These are phyloP conservation scores for Psammodynastes pulverulentus DNA, from an alignment of 2,113 vertebrate genomes.

Conservation along the genomic window DNA sequence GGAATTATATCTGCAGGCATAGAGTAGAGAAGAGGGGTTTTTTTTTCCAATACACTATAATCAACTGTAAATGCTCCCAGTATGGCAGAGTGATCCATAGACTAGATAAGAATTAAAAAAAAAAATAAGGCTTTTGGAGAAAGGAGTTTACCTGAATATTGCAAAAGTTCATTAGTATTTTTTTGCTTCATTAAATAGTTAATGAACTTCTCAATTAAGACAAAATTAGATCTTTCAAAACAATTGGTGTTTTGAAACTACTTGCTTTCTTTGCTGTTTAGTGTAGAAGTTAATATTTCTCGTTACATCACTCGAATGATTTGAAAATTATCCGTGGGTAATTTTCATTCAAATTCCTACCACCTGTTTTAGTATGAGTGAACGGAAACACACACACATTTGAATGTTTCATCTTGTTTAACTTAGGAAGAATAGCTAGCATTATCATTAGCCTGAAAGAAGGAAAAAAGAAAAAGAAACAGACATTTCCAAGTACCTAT, in stretches of 20 bases:
- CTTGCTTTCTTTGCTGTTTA: neutral
- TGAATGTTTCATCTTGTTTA: neutral
- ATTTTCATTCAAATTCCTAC: conserved; percentile 1
- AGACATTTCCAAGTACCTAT: neutral
- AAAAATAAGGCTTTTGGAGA: neutral
- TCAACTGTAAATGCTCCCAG: neutral
- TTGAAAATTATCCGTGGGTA: neutral
- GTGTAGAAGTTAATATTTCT: neutral
- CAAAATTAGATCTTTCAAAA: conserved; percentile 19
- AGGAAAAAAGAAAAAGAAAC: neutral
- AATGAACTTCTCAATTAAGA: conserved; percentile 23
- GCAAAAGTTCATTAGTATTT: neutral
- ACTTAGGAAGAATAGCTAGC: neutral
- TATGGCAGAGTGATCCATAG: neutral
- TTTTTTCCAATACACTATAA: neutral
- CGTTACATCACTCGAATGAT: neutral
- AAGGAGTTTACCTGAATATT: neutral
- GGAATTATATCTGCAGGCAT: neutral
- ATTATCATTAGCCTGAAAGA: conserved; percentile 22
- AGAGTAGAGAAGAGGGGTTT: neutral
- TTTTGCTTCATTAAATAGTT: conserved; percentile 30
- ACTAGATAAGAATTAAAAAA: neutral
- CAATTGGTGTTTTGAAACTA: neutral
- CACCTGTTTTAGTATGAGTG: neutral
- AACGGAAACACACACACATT: conserved; percentile 27